phyloP scores from a whole-genome alignment of 2,113 vertebrate species.

The Phyllostomus discolor region DNA sequence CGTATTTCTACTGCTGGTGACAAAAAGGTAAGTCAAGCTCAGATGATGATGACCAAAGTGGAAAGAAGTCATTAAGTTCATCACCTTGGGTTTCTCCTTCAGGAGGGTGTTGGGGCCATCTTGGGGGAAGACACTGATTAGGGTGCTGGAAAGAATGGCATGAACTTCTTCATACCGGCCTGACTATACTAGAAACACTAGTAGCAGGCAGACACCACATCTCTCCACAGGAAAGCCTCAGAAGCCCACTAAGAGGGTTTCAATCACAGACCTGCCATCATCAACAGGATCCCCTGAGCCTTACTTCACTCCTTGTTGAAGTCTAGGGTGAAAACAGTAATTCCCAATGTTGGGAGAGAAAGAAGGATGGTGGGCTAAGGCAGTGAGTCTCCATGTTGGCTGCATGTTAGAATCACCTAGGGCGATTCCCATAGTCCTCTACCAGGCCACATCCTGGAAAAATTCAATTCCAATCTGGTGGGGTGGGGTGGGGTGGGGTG shows the following conservation, averaged over 20 bases:
- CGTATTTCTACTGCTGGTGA: not conserved
- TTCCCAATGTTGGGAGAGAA: not conserved
- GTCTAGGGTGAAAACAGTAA: not conserved
- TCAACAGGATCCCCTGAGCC: fast-evolving
- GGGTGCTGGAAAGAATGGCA: not conserved
- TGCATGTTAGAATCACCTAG: not conserved
- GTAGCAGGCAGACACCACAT: too few relatives aligned
- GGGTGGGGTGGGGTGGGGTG: not conserved
- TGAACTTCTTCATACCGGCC: not conserved
- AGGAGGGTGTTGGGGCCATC: too few relatives aligned
- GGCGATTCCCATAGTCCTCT: not conserved
- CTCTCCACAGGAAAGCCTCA: not conserved
- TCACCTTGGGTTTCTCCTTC: not conserved
- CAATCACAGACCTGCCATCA: not conserved
- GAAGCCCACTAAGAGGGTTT: not conserved
- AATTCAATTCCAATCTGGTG: not conserved
- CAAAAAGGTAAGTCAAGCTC: not conserved
- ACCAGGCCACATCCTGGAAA: not conserved
- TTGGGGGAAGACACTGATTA: not conserved
- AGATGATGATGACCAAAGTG: not conserved
- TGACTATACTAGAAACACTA: not conserved
- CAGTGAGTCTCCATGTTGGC: not conserved
- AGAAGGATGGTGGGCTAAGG: not conserved
- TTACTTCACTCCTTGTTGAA: not conserved
- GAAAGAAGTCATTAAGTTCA: not conserved